phyloP scores from a whole-genome alignment of 2,888 invertebrate species.

The Villa cingulata region DNA sequence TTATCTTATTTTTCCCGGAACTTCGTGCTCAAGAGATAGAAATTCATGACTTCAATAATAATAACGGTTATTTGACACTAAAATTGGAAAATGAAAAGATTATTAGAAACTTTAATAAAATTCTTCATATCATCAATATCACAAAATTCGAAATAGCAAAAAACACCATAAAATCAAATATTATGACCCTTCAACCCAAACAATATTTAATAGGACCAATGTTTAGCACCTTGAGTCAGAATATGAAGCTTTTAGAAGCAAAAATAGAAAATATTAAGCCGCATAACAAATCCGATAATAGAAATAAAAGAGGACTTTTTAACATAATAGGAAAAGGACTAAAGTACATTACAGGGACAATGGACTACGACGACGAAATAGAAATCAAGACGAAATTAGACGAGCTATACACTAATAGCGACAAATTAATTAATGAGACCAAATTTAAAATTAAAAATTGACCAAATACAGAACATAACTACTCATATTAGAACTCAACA shows the following conservation, averaged over 20 bases:
- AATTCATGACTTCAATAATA: constrained; percentile 11
- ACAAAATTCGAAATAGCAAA: constrained; percentile 8
- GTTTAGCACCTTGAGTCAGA: constrained; percentile 8
- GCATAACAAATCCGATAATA: neutral
- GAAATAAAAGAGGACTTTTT: constrained; percentile 10
- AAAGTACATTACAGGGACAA: constrained; percentile 12
- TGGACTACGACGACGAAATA: constrained; percentile 13
- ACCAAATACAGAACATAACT: constrained; percentile 15
- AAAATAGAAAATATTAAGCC: constrained; percentile 3
- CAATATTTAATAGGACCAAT: neutral
- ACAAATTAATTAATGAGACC: constrained; percentile 5
- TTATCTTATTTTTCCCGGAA: neutral
- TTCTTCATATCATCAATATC: constrained; percentile 11
- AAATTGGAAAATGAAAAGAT: constrained; percentile 8
- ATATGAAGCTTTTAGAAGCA: constrained; percentile 6
- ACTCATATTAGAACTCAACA: constrained; percentile 14
- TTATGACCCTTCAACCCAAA: constrained; percentile 4
- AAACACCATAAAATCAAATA: constrained; percentile 8
- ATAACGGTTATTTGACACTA: constrained; percentile 14
- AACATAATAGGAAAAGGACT: constrained; percentile 12
- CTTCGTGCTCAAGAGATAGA: neutral
- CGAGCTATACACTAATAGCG: neutral
- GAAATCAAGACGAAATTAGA: constrained; percentile 4
- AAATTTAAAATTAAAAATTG: constrained; percentile 9
- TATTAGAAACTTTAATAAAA: constrained; percentile 10